A percentile compares a stretch with the other conserved stretches of the same genome.
Conservation (phyloP, 2,113 vertebrate genomes). For the Leucosticte australis region DNA sequence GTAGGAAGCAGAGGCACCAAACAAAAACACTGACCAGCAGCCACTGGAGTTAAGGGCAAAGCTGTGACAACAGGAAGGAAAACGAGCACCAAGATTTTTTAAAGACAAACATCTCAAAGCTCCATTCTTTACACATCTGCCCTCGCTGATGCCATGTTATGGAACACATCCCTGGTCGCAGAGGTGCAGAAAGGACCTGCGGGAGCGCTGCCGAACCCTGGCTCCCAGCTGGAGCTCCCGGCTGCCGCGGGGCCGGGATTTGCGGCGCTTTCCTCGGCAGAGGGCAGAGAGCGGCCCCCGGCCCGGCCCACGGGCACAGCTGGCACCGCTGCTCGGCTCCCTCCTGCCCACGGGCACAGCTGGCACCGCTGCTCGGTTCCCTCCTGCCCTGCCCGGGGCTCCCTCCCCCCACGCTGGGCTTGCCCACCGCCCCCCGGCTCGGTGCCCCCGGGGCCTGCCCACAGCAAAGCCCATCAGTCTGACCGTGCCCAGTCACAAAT, state of each 20-base stretch:
- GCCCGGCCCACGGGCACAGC: no score
- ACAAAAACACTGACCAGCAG: background rate
- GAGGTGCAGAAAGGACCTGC: fast-evolving
- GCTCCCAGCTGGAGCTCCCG: background rate
- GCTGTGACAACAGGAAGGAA: background rate
- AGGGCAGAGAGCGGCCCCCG: no score
- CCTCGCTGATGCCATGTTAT: background rate
- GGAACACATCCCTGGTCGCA: fast-evolving
- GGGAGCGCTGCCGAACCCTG: background rate
- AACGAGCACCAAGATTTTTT: background rate
- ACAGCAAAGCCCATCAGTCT: no score
- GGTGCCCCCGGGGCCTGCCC: background rate
- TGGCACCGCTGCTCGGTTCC: no score
- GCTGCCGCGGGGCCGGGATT: background rate
- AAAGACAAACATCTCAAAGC: background rate
- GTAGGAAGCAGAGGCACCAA: background rate
- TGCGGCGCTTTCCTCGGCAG: background rate
- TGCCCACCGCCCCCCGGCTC: no score
- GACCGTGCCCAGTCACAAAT: no score
- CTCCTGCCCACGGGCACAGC: no score
- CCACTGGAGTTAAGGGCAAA: background rate
- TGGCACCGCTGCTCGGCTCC: no score
- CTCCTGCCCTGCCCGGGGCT: background rate
- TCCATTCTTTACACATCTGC: background rate
- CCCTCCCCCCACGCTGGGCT: no score